A percentile compares a stretch with the other conserved stretches of the same genome.
These are phyloP conservation scores for Phenganax subtilis DNA, from an alignment of 92 coral and sea anemone genomes.

Conservation along the genomic window DNA sequence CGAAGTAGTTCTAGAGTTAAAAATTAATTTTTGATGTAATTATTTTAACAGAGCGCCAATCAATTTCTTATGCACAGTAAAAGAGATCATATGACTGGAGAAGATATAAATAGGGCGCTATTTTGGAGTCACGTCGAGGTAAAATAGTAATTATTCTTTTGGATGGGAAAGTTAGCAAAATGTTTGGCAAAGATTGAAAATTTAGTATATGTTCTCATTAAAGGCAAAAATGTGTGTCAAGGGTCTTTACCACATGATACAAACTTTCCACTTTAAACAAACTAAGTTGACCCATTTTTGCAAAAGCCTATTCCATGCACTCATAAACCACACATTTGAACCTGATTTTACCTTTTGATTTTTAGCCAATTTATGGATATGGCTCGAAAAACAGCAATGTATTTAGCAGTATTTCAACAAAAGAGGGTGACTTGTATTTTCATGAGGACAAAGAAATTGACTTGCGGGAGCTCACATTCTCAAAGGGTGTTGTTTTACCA, in stretches of 20 bases:
- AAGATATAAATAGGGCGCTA: constrained; percentile 82
- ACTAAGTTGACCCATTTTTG: not conserved
- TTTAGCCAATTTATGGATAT: constrained; percentile 88
- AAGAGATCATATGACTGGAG: constrained; percentile 75
- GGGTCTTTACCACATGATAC: too few relatives aligned
- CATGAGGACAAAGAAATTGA: constrained; percentile 92
- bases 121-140: constrained; percentile 81
- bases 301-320: too few relatives aligned
- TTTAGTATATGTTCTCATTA: too few relatives aligned
- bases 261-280: too few relatives aligned
- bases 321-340: not conserved
- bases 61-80: constrained; percentile 89
- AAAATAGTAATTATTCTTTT: not conserved
- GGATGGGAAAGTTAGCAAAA: not conserved
- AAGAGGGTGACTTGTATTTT: constrained; percentile 80
- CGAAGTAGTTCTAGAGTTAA: not conserved
- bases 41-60: constrained; percentile 60
- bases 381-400: constrained; percentile 76
- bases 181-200: too few relatives aligned
- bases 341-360: not conserved
- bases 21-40: not conserved
- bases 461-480: constrained; percentile 83
- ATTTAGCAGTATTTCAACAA: constrained; percentile 69
- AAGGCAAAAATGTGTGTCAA: too few relatives aligned
- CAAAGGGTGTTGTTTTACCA: constrained; percentile 61